These are phyloP conservation scores for Ascidia mentula DNA, from an alignment of 23 tunicate genomes.

Conservation along the genomic window DNA sequence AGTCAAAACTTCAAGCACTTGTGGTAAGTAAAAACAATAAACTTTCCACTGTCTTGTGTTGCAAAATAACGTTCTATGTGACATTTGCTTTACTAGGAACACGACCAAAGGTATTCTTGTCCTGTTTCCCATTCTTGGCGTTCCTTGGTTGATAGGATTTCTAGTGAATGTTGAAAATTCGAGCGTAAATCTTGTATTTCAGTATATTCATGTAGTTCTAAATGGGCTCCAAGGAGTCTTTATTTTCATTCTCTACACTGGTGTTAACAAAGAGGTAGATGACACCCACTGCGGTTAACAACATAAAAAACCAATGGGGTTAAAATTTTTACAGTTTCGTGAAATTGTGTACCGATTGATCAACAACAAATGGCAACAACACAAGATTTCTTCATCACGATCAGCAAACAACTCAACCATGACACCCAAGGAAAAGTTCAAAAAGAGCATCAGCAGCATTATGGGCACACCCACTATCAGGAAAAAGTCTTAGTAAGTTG, in stretches of 20 bases:
- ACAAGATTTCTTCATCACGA: conserved; percentile 40
- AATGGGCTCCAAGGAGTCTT: conserved; percentile 84
- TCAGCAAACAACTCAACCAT: conserved; percentile 50
- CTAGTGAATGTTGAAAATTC: conserved; percentile 34
- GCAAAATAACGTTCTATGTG: background rate
- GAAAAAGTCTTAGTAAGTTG: conserved; percentile 16
- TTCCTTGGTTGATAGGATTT: conserved; percentile 80
- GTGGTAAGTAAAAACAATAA: conserved; percentile 37
- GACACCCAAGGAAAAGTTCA: conserved; percentile 7
- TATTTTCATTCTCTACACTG: conserved; percentile 77
- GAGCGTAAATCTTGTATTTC: conserved; percentile 38
- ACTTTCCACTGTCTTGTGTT: no score
- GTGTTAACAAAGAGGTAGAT: conserved; percentile 67
- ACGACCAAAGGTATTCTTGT: conserved; percentile 81
- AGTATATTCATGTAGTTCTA: conserved; percentile 62
- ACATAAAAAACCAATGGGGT: background rate
- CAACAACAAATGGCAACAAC: conserved; percentile 67
- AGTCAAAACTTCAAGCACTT: conserved; percentile 38
- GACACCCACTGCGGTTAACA: no score
- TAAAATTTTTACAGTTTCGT: conserved; percentile 25
- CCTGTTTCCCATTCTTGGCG: conserved; percentile 77
- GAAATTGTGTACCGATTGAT: conserved; percentile 45
- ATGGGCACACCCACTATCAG: conserved; percentile 25
- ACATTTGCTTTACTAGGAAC: conserved; percentile 34
- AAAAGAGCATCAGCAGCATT: conserved; percentile 45